A percentile compares a stretch with the other conserved stretches of the same genome.
phyloP scores from a whole-genome alignment of 2,888 invertebrate genomes.

The Drosophila incognita region DNA sequence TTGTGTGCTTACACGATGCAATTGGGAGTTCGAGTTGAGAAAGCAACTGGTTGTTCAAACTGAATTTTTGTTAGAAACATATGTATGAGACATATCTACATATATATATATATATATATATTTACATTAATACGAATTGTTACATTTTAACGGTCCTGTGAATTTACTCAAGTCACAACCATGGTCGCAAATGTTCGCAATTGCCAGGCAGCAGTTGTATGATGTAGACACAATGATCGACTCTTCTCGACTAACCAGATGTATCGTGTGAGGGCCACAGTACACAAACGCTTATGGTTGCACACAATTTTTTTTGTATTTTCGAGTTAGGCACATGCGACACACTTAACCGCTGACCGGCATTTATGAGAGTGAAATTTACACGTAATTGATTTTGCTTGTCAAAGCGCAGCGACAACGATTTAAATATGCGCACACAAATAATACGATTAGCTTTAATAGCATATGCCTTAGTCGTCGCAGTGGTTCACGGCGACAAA shows the following conservation, averaged over 20 bases:
- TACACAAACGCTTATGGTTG: background rate
- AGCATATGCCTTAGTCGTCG: slow-evolving; percentile 15
- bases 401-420: slow-evolving; percentile 8
- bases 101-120: background rate
- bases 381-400: slow-evolving; percentile 70
- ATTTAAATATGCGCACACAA: slow-evolving; percentile 34
- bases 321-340: slow-evolving; percentile 6
- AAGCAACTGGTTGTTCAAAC: background rate
- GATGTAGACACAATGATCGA: too few species aligned
- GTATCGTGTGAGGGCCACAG: background rate
- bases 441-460: slow-evolving; percentile 44
- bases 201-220: background rate
- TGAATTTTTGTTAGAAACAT: background rate
- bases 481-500: slow-evolving; percentile 78
- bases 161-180: background rate
- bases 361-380: slow-evolving; percentile 70
- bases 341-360: slow-evolving; percentile 47
- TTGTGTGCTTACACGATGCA: slow-evolving; percentile 7
- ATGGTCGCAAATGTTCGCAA: background rate
- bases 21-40: background rate
- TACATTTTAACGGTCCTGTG: background rate
- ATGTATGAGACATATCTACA: background rate
- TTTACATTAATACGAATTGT: too few species aligned
- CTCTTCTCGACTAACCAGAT: background rate
- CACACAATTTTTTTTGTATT: slow-evolving; percentile 28